Evolutionary conservation across 2,888 invertebrate genomes (phyloP), one percentile per base, ranked within the genome.

Genomic region (Drosophila nr. perissopoda): DNA sequence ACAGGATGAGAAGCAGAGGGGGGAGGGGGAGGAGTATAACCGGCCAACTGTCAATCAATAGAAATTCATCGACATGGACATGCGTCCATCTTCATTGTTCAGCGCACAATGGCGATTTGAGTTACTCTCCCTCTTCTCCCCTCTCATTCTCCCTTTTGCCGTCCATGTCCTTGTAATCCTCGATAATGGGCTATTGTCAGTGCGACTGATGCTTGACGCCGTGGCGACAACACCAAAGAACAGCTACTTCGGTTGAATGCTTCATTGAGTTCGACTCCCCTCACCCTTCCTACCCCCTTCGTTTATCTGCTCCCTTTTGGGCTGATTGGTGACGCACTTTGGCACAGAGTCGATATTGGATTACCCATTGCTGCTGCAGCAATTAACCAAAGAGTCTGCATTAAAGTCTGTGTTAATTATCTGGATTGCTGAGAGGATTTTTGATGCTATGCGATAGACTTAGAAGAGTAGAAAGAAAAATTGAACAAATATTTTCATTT

Each of bases 181-280:
- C 82, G 73, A 83, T 89, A 88, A 89, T 85, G 89, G 83, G 61
- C 85, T 74, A 87, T 87, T 87, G 88, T 89, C 75, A 74, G 61
- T 63, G 49, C 66, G 63, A 58, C 66, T 74, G 84, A 72, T 79
- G 81, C 72, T 74, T 74, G 82, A 79, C 79, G 84, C 65, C 67
- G 57, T 57, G 57, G n/a, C 53, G 49, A 48, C 54, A 34, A 27
- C 42, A 66, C n/a, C 40, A 48, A 38, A 59, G 38, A 61, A 60
- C 52, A 65, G 78, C 67, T 73, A 65, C 76, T 78, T 68, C 66
- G 80, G 66, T 63, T 60, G 49, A 61, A 51, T 46, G 65, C 21
- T 52, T 61, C 56, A 46, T 52, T 62, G 62, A 56, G 33, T 27
- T 68, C 33, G 16, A 11, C 7, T 27, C 6, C 10, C 18, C 18